Conservation (phyloP, 2,797 vertebrate genomes). For the Pangasius macronema region DNA sequence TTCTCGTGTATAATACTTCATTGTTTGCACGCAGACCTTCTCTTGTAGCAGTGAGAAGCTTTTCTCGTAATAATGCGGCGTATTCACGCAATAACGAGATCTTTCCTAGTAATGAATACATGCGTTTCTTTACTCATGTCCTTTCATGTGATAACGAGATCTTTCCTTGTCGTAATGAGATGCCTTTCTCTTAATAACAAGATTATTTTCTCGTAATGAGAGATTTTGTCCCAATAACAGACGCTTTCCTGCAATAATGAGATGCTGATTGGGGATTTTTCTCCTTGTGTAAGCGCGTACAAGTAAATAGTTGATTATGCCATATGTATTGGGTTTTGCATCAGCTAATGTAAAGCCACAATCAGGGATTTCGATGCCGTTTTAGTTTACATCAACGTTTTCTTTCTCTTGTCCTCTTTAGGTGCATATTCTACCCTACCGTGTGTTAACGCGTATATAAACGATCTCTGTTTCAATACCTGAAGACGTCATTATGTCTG, state of each 20-base stretch:
- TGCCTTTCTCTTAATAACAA: not conserved
- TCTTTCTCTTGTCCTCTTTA: not conserved
- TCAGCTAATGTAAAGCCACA: not conserved
- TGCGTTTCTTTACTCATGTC: not conserved
- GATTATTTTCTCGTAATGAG: not conserved
- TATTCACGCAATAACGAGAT: not conserved
- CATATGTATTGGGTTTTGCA: not conserved
- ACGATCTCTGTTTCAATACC: not conserved
- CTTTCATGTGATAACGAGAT: not conserved
- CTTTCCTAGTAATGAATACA: not conserved
- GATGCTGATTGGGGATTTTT: not conserved
- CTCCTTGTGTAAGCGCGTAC: not conserved
- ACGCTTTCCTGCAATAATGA: not conserved
- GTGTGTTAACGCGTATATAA: not conserved
- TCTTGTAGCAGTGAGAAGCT: not conserved
- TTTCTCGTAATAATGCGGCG: not conserved
- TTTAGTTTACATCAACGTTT: not conserved
- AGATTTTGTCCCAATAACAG: not conserved
- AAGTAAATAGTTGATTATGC: not conserved
- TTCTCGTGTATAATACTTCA: not conserved
- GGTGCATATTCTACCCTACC: not conserved
- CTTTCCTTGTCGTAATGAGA: not conserved
- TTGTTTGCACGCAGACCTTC: too few relatives aligned
- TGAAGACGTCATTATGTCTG: not conserved
- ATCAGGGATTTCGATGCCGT: not conserved